These are phyloP conservation scores for Hybos culiciformis DNA, from an alignment of 2,888 invertebrate genomes.

Conservation along the genomic window DNA sequence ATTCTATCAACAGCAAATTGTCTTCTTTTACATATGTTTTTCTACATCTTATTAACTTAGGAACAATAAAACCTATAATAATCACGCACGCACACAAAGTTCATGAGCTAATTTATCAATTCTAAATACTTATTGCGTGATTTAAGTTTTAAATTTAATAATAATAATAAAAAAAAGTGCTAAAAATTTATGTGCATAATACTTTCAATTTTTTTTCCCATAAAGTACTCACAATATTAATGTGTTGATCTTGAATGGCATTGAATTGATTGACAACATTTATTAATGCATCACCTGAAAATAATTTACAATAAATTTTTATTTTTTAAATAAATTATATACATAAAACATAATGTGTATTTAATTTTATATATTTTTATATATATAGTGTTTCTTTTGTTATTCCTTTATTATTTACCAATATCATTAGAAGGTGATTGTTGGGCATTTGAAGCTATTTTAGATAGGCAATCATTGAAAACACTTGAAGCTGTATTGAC, in stretches of 20 bases:
- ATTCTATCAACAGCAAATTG: no score
- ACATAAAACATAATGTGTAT: neutral
- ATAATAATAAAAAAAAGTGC: neutral
- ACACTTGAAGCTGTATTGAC: conserved; percentile 77
- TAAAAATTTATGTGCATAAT: neutral
- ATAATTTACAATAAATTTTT: conserved; percentile 10
- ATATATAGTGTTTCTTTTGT: neutral
- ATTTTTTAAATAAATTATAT: neutral
- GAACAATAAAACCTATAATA: no score
- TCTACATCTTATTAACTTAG: no score
- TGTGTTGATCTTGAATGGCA: conserved; percentile 87
- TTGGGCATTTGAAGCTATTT: conserved; percentile 77
- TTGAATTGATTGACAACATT: conserved; percentile 87
- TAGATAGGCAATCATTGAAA: conserved; percentile 78
- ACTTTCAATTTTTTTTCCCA: neutral
- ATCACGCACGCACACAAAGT: no score
- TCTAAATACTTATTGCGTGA: neutral
- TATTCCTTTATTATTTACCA: conserved; percentile 50
- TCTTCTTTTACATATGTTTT: no score
- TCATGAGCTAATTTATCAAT: no score
- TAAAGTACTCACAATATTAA: conserved; percentile 73
- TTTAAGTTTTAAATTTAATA: neutral
- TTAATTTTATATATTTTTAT: no score
- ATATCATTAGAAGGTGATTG: conserved; percentile 85
- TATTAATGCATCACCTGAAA: conserved; percentile 76